A percentile compares a stretch with the other conserved stretches of the same genome.
Evolutionary conservation across 2,888 invertebrate genomes (phyloP).

Genomic region (Lepidocyrtoides sp.): DNA sequence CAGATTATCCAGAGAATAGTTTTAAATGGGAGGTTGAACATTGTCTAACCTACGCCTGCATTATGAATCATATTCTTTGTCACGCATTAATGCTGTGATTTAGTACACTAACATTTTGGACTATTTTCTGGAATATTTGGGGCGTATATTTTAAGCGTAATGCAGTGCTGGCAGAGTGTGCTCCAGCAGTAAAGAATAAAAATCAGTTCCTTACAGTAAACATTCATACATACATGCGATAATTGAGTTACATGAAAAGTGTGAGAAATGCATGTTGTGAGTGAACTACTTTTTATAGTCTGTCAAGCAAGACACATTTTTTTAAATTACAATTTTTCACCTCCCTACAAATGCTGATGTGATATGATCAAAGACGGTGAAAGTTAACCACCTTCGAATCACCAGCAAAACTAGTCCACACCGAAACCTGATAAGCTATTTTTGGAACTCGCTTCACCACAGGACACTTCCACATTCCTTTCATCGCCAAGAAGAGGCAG

Average conservation of each 20-base stretch:
- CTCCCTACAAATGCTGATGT: too few relatives aligned
- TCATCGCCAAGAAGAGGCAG: background rate
- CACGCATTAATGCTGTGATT: too few relatives aligned
- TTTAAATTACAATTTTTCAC: too few relatives aligned
- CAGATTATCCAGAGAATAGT: too few relatives aligned
- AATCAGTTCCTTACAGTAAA: background rate
- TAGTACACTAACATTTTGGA: background rate
- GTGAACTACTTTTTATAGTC: constrained; percentile 14
- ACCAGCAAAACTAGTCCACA: background rate
- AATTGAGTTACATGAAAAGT: too few relatives aligned
- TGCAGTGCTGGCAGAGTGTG: background rate
- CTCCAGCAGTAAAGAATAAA: background rate
- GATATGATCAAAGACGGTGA: background rate
- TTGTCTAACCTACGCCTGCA: background rate
- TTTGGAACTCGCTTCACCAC: background rate
- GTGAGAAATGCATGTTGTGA: background rate
- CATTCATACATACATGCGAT: background rate
- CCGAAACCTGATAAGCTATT: background rate
- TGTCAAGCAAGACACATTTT: background rate
- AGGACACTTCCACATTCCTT: background rate
- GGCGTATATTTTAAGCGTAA: background rate
- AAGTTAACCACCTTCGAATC: constrained; percentile 32
- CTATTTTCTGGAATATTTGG: constrained; percentile 12
- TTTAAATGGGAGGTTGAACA: background rate
- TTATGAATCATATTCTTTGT: background rate